Evolutionary conservation across 2,888 invertebrate species (phyloP).

Genomic region (Zaprionus lineosus): DNA sequence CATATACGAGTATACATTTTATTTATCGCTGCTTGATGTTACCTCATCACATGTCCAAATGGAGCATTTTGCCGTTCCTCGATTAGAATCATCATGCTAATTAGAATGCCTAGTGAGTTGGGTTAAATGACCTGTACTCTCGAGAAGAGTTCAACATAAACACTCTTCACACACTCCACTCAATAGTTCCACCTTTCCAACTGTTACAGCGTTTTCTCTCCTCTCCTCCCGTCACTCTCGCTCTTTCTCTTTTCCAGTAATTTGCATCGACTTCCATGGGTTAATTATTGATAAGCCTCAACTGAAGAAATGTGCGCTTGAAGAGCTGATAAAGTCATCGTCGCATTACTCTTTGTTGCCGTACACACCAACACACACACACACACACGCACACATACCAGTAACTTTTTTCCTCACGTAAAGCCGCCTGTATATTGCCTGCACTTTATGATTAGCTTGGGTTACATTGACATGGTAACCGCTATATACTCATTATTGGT

Average conservation of each 20-base stretch:
- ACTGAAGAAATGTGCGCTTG: constrained; percentile 24
- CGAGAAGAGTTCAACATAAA: constrained; percentile 14
- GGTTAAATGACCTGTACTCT: constrained; percentile 70
- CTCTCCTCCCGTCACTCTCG: neutral
- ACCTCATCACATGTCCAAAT: constrained; percentile 53
- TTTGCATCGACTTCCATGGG: constrained; percentile 29
- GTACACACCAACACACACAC: too few species aligned
- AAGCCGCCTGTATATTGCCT: too few species aligned
- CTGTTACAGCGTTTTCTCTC: neutral
- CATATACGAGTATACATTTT: neutral
- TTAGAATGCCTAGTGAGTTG: constrained; percentile 42
- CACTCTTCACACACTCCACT: neutral
- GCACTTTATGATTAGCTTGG: constrained; percentile 16
- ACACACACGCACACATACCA: too few species aligned
- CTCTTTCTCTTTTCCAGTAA: constrained; percentile 5
- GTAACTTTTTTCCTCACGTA: too few species aligned
- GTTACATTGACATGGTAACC: constrained; percentile 3
- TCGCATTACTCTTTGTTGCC: constrained; percentile 6
- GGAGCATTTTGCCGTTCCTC: constrained; percentile 20
- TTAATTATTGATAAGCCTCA: constrained; percentile 48
- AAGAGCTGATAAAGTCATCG: constrained; percentile 36
- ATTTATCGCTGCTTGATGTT: constrained; percentile 19
- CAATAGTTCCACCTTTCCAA: neutral
- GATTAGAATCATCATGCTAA: constrained; percentile 60
- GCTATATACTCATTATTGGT: too few species aligned